Evolutionary conservation across 2,888 invertebrate genomes (phyloP).

Genomic region (Drosophila falleni): DNA sequence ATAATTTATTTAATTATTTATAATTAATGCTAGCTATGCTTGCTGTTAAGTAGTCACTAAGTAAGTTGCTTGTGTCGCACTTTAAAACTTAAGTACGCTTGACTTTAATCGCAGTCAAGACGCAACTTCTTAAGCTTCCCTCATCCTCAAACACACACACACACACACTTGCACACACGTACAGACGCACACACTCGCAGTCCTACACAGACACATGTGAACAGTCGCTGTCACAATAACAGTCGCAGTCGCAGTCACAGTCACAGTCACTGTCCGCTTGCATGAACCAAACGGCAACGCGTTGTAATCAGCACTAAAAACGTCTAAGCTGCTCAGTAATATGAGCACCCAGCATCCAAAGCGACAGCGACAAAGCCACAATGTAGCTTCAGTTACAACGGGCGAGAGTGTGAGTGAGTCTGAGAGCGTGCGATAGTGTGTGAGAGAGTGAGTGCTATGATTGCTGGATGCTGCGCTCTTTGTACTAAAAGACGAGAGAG

Average conservation of each 20-base stretch:
- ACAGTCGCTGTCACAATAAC: constrained; percentile 28
- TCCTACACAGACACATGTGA: constrained; percentile 18
- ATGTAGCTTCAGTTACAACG: constrained; percentile 51
- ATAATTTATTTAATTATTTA: constrained; percentile 21
- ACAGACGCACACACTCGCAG: constrained; percentile 14
- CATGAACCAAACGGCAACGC: constrained; percentile 84
- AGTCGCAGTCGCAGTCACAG: constrained; percentile 16
- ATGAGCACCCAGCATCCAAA: constrained; percentile 40
- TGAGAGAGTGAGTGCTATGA: neutral
- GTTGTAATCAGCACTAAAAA: constrained; percentile 86
- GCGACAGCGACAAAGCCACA: constrained; percentile 46
- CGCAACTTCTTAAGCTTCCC: constrained; percentile 17
- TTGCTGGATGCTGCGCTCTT: constrained; percentile 67
- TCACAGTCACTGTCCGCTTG: constrained; percentile 58
- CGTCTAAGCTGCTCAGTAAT: constrained; percentile 65
- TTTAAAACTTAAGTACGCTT: constrained; percentile 55
- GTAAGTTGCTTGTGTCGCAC: constrained; percentile 49
- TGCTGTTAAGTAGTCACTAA: constrained; percentile 24
- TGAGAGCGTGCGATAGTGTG: neutral
- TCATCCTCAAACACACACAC: constrained; percentile 8
- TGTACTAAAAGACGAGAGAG: constrained; percentile 61
- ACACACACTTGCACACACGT: constrained; percentile 15
- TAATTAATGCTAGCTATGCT: constrained; percentile 40
- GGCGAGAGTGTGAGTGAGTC: neutral
- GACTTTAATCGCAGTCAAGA: constrained; percentile 55